Evolutionary conservation across 2,113 vertebrate genomes (phyloP).

Genomic region (Corythornis madagascariensis): DNA sequence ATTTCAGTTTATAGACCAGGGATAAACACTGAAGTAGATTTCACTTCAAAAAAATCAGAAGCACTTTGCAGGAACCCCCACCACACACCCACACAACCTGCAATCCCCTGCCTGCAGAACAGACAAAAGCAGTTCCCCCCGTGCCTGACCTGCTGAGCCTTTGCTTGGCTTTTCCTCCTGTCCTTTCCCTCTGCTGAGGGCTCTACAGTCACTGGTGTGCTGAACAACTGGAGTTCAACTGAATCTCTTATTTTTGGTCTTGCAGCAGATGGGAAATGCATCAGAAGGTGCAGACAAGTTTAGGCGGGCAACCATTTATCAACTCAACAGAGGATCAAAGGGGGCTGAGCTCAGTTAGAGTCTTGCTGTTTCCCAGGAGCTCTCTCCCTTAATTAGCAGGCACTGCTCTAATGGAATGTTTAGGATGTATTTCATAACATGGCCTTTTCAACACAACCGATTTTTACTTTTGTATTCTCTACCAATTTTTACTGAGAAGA

Average conservation of each 20-base stretch:
- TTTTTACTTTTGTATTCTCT: constrained; percentile 41
- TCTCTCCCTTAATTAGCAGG: constrained; percentile 50
- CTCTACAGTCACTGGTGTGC: neutral
- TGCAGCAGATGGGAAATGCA: constrained; percentile 43
- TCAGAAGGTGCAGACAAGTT: constrained; percentile 50
- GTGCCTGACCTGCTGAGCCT: neutral
- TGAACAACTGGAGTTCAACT: constrained; percentile 41
- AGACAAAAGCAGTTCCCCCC: neutral
- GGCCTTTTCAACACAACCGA: neutral
- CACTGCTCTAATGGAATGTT: neutral
- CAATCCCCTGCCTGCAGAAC: neutral
- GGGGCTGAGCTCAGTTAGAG: neutral
- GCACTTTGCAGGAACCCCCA: neutral
- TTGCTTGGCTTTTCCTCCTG: neutral
- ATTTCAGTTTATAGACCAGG: neutral
- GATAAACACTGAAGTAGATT: neutral
- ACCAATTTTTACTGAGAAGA: constrained; percentile 21
- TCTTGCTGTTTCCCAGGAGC: constrained; percentile 44
- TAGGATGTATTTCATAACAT: constrained; percentile 9
- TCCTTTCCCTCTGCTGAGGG: neutral
- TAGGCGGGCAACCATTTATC: neutral
- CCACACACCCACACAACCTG: neutral
- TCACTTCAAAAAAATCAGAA: neutral
- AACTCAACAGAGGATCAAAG: constrained; percentile 41
- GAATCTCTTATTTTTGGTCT: constrained; percentile 21